Evolutionary conservation across 2,888 invertebrate species (phyloP), one percentile per base, ranked within the genome.

Genomic region (Ophioninae sp.): DNA sequence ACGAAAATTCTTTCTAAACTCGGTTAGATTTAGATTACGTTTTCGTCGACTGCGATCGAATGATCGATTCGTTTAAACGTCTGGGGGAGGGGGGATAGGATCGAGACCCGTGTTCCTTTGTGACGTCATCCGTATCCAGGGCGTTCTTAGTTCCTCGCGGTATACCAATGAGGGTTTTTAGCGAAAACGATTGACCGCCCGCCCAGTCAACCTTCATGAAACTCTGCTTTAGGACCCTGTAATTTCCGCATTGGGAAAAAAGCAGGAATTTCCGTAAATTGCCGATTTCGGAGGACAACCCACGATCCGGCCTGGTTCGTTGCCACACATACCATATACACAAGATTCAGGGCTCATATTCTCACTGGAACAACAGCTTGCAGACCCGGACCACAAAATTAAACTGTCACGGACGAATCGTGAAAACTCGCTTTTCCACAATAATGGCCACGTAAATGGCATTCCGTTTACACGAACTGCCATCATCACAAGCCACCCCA

Each of bases 211-310:
- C 78, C 74, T 50, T 81, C 69, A 50, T 79, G 81, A 81, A 77
- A 82, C 50, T 83, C 84, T 80, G 67, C 86, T 82, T 87, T 86
- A 78, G 85, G 82, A 91, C 87, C 90, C 90, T 91, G 88, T 91
- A 91, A 91, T 91, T 91, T 91, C 89, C 89, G 87, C 87, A 89
- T 86, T 87, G 87, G 88, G 88, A 86, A 89, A 87, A 89, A 89
- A 87, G 88, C 88, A 85, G 89, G 91, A 90, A 89, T 90, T 91
- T 90, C 87, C 87, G 87, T 89, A 90, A 90, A 91, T 90, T 89
- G 91, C 89, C 86, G 87, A 88, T 88, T 89, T 87, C 86, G 72
- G 57, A 68, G 82, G 86, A 87, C 86, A 87, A 86, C 87, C 88
- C 86, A 82, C 87, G 82, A 84, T 56, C 57, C 61, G 72, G 56